Evolutionary conservation across 2,888 invertebrate genomes (phyloP), one percentile per base, ranked within the genome.

Genomic region (Himalopsyche kuldschensis): DNA sequence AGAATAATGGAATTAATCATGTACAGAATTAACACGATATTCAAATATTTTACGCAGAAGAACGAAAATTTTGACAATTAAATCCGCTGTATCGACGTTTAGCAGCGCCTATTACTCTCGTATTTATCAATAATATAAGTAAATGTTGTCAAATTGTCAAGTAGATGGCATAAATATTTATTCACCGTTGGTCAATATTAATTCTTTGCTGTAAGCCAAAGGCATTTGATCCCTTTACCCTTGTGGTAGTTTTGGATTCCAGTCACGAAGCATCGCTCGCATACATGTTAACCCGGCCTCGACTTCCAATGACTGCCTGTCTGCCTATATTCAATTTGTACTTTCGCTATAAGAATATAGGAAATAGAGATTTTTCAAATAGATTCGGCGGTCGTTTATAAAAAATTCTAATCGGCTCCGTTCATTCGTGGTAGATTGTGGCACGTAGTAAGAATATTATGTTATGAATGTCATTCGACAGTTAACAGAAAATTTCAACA

Each of bases 221-320:
- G n/a, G 76, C n/a, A 76, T 32, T 76, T 32, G 41, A 80, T 63
- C 63, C 35, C 69, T 81, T 81, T 75, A 81, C 81, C 81, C 81
- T 81, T 81, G 47, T 75, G 75, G 47, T 48, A 47, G 81, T 81
- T 76, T 76, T 55, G 69, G 41, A 83, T 80, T 80, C 83, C 47
- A 69, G 78, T 83, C 83, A 83, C 83, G 83, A 63, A 69, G 77
- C 76, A 35, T 35, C 41, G 48, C 80, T 80, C 32, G 78, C 75
- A 81, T 75, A 75, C 83, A 75, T 46, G 83, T 81, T 80, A 80
- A 81, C 83, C 83, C 46, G 24, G 82, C 48, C 82, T 69, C 78
- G 30, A 69, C 82, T 77, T 17, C 30, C 47, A 78, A 47, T 78
- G 46, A 30, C 30, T 76, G 46, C 78, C 41, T 41, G 46, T 30